phyloP scores from a whole-genome alignment of 2,888 invertebrate genomes.

The Caenorhabditis virilis region DNA sequence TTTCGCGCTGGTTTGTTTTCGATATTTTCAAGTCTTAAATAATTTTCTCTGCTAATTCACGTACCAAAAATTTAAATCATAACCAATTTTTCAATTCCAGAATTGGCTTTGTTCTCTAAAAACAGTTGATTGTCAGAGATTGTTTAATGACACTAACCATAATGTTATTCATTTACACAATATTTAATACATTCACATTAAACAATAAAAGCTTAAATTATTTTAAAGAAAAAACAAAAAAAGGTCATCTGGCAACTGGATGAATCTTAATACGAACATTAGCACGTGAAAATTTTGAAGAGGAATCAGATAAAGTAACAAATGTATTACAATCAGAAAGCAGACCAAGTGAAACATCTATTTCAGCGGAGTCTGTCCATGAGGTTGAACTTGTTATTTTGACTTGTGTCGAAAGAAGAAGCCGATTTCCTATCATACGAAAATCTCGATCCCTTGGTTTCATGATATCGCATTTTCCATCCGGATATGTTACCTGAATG shows the following conservation, averaged over 20 bases:
- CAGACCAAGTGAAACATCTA: slow-evolving; percentile 21
- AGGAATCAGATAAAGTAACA: slow-evolving; percentile 28
- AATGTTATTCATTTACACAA: too few species aligned
- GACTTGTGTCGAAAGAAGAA: slow-evolving; percentile 15
- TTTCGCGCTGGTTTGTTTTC: too few species aligned
- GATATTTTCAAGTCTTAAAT: too few species aligned
- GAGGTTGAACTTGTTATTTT: slow-evolving; percentile 16
- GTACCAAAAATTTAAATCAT: too few species aligned
- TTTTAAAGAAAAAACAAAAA: too few species aligned
- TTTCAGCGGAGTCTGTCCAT: slow-evolving; percentile 33
- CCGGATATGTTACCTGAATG: slow-evolving; percentile 10
- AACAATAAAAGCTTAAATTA: too few species aligned
- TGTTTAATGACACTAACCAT: too few species aligned
- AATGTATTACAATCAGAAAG: neutral
- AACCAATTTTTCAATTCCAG: too few species aligned
- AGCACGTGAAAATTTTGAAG: slow-evolving; percentile 18
- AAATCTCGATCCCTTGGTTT: slow-evolving; percentile 19
- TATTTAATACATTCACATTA: too few species aligned
- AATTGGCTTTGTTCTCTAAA: too few species aligned
- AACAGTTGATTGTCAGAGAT: too few species aligned
- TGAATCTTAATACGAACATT: slow-evolving; percentile 33
- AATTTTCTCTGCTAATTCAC: too few species aligned
- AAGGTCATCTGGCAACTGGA: slow-evolving; percentile 26
- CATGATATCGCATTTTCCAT: slow-evolving; percentile 17
- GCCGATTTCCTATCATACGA: neutral